Evolutionary conservation across 2,113 vertebrate genomes (phyloP).

Genomic region (Mixornis gularis): DNA sequence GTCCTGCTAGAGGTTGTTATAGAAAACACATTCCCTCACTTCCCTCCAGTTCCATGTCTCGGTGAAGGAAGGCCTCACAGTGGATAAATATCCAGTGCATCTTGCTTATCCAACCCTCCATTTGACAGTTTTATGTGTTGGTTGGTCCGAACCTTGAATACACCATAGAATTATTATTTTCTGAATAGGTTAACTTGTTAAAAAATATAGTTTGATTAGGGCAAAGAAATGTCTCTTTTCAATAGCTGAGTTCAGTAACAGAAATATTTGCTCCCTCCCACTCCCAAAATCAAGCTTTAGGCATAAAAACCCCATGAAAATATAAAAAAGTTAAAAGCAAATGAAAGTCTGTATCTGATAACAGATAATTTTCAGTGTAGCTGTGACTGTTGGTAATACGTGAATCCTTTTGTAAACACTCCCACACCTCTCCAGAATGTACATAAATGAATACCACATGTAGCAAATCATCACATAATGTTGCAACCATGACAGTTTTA

Average conservation of each 20-base stretch:
- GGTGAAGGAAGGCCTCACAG: neutral
- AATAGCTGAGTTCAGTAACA: neutral
- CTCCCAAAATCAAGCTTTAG: neutral
- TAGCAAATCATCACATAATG: neutral
- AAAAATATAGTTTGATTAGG: neutral
- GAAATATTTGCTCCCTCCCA: neutral
- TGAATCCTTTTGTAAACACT: constrained; percentile 6
- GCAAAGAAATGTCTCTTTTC: neutral
- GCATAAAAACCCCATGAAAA: neutral
- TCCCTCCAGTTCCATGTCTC: neutral
- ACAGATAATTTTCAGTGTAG: neutral
- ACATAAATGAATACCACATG: neutral
- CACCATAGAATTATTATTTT: neutral
- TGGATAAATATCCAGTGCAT: neutral
- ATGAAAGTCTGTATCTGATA: neutral
- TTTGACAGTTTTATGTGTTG: neutral
- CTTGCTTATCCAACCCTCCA: neutral
- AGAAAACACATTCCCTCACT: neutral
- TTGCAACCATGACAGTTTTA: neutral
- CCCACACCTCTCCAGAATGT: neutral
- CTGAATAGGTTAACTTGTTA: neutral
- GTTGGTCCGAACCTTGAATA: neutral
- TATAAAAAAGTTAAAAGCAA: neutral
- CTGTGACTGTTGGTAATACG: neutral
- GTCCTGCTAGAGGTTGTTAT: neutral